A percentile compares a stretch with the other conserved stretches of the same genome.
These are phyloP conservation scores for Drosophila subsilvestris DNA, from an alignment of 2,888 invertebrate genomes.

Conservation along the genomic window DNA sequence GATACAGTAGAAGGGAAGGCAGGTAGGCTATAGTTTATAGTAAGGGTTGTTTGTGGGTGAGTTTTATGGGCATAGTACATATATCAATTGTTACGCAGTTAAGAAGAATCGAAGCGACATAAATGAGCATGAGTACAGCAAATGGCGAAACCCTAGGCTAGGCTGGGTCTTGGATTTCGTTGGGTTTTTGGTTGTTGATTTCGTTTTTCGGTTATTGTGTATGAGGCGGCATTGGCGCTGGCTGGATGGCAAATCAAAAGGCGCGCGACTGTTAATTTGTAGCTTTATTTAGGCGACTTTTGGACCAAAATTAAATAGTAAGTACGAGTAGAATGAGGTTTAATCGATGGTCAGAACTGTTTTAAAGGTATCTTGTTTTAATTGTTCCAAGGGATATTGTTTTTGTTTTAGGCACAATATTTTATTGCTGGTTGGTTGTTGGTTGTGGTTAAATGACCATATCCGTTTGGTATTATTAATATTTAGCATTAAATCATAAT, in stretches of 20 bases:
- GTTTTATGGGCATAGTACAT: constrained; percentile 15
- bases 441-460: constrained; percentile 84
- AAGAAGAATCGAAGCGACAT: constrained; percentile 60
- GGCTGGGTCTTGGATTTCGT: constrained; percentile 29
- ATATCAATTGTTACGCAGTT: constrained; percentile 54
- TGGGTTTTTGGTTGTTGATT: constrained; percentile 47
- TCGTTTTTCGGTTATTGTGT: constrained; percentile 63
- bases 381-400: constrained; percentile 45
- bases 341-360: constrained; percentile 45
- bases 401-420: constrained; percentile 72
- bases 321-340: constrained; percentile 30
- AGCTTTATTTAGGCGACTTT: constrained; percentile 56
- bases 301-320: constrained; percentile 55
- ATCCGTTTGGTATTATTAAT: constrained; percentile 83
- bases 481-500: constrained; percentile 62
- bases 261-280: constrained; percentile 57
- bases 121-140: constrained; percentile 61
- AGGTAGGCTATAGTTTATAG: too few relatives aligned
- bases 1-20: constrained; percentile 16
- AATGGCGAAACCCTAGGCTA: constrained; percentile 23
- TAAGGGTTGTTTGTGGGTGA: constrained; percentile 26
- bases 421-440: constrained; percentile 44
- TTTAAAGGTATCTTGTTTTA: constrained; percentile 54
- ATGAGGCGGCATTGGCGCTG: constrained; percentile 61
- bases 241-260: constrained; percentile 53